Conservation (phyloP, 2,113 vertebrate species). For the Vulpes lagopus region DNA sequence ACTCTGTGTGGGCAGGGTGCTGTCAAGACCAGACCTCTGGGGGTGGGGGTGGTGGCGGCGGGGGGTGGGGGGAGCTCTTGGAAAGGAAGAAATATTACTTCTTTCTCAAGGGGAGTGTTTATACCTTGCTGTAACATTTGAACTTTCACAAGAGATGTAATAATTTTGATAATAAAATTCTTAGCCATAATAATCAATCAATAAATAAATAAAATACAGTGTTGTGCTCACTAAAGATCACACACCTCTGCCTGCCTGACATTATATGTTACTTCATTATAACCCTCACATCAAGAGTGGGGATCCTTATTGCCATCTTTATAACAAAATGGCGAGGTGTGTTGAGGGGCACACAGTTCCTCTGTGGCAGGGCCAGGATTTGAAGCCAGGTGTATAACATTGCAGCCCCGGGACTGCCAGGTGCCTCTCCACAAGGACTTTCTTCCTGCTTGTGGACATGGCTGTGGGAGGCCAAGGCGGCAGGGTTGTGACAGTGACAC, state of each 20-base stretch:
- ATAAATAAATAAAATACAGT: too few relatives aligned
- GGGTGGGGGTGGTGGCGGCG: conserved; percentile 71
- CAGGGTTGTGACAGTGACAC: accelerated
- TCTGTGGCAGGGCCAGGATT: not conserved
- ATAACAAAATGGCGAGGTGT: not conserved
- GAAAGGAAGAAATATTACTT: conserved; percentile 88
- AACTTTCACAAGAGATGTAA: conserved; percentile 96
- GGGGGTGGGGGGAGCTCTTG: conserved; percentile 77
- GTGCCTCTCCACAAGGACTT: accelerated
- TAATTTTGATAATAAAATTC: conserved; percentile 99
- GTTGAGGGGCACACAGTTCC: not conserved
- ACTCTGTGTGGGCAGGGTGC: conserved; percentile 83
- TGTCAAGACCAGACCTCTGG: conserved; percentile 87
- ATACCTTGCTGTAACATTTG: conserved; percentile 96
- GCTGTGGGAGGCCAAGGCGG: not conserved
- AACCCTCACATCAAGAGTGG: not conserved
- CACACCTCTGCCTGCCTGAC: not conserved
- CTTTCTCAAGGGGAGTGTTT: conserved; percentile 94
- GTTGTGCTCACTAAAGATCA: not conserved
- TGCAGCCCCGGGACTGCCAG: not conserved
- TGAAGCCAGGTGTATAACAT: not conserved
- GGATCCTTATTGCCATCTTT: not conserved
- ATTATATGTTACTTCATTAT: not conserved
- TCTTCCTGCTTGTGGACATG: accelerated
- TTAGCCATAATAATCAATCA: conserved; percentile 91